These are phyloP conservation scores for Piaya cayana DNA, from an alignment of 2,113 vertebrate genomes.

Conservation along the genomic window DNA sequence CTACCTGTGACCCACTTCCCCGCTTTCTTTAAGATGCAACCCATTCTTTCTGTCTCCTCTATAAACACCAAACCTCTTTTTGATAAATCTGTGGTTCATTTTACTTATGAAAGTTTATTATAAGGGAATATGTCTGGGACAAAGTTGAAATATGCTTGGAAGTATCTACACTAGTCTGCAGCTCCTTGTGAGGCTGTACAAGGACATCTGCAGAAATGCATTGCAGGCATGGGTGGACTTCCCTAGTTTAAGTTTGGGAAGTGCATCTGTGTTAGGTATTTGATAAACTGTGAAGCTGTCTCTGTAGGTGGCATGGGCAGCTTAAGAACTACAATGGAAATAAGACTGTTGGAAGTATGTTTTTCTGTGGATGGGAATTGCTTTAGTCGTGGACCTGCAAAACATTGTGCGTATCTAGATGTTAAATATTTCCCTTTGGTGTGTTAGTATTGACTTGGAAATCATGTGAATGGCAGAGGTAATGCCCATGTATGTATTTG, in stretches of 20 bases:
- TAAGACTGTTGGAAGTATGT: not conserved
- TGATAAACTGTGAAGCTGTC: not conserved
- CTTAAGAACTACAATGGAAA: not conserved
- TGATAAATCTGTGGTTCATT: not conserved
- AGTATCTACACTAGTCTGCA: not conserved
- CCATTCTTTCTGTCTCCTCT: not conserved
- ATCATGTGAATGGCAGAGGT: not conserved
- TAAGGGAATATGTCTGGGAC: not conserved
- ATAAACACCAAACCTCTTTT: not conserved
- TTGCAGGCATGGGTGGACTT: not conserved
- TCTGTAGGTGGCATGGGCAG: not conserved
- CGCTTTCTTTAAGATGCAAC: not conserved
- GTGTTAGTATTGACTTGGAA: not conserved
- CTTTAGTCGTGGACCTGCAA: not conserved
- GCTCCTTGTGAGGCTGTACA: not conserved
- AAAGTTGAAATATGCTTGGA: not conserved
- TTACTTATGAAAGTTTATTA: not conserved
- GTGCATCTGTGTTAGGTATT: not conserved
- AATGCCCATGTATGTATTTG: not conserved
- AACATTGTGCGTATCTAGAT: not conserved
- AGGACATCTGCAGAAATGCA: not conserved
- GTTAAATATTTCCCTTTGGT: conserved; percentile 13
- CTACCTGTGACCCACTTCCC: not conserved
- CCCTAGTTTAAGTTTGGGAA: not conserved
- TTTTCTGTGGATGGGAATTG: not conserved